A percentile compares a stretch with the other conserved stretches of the same genome.
Conservation (phyloP, 1,140 invertebrate species). For the Drosophila cardini region DNA sequence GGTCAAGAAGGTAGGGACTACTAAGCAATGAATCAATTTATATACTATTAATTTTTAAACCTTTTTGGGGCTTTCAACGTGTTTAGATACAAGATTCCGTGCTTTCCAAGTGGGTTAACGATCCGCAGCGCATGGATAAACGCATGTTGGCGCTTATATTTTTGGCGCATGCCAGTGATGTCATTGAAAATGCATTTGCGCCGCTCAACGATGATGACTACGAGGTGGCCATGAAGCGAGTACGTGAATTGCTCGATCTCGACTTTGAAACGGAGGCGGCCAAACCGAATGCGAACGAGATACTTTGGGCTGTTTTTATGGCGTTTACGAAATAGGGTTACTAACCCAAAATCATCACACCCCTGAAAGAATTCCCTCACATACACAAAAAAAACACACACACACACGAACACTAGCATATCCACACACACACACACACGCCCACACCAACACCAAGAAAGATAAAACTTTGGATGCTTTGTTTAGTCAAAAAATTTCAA, state of each 20-base stretch:
- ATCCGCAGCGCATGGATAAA: slow-evolving; percentile 98
- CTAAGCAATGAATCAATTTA: background rate
- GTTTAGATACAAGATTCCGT: slow-evolving; percentile 97
- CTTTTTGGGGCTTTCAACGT: background rate
- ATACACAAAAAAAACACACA: slow-evolving; percentile 40
- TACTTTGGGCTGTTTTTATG: slow-evolving; percentile 99
- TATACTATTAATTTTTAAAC: background rate
- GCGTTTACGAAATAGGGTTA: slow-evolving; percentile 96
- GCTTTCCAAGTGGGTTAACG: slow-evolving; percentile 97
- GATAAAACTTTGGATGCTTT: slow-evolving; percentile 50
- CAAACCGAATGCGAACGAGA: slow-evolving; percentile 94
- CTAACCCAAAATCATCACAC: slow-evolving; percentile 1
- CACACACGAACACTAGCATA: slow-evolving; percentile 14
- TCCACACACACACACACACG: slow-evolving; percentile 15
- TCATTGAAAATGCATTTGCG: slow-evolving; percentile 99
- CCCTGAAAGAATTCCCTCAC: slow-evolving; percentile 16
- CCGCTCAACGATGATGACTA: slow-evolving; percentile 99
- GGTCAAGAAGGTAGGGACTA: slow-evolving; percentile 93
- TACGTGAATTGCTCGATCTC: slow-evolving; percentile 96
- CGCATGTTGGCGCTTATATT: slow-evolving; percentile 96
- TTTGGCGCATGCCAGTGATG: slow-evolving; percentile 98
- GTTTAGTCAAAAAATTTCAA: slow-evolving; percentile 30
- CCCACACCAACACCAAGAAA: slow-evolving; percentile 15
- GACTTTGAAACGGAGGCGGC: slow-evolving; percentile 97
- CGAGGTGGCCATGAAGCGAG: slow-evolving; percentile 98